Percentiles rank a stretch among this genome's conserved stretches.
These are phyloP conservation scores for Agrochola lota DNA, from an alignment of 2,888 invertebrate genomes.

Conservation along the genomic window DNA sequence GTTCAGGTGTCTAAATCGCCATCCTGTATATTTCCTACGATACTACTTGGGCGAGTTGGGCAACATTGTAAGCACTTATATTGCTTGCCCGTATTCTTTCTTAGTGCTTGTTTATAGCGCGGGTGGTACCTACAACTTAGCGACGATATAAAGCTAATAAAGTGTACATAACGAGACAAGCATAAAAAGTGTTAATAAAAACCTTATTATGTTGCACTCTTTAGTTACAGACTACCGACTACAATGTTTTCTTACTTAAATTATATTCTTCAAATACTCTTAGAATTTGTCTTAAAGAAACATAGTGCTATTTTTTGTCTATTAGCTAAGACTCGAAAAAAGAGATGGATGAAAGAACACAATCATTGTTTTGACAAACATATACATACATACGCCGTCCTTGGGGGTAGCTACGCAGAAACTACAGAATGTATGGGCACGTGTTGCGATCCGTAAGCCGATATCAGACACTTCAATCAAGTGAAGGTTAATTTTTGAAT, in stretches of 20 bases:
- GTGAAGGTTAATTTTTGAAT: too few species aligned
- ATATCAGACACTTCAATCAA: too few species aligned
- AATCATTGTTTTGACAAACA: too few species aligned
- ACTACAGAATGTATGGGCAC: neutral
- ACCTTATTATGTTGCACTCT: slow-evolving; percentile 4
- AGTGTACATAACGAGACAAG: slow-evolving; percentile 33
- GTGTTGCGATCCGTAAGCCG: neutral
- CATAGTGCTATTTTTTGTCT: too few species aligned
- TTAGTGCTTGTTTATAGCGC: slow-evolving; percentile 25
- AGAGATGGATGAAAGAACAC: too few species aligned
- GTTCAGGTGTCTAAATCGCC: too few species aligned
- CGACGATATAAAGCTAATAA: slow-evolving; percentile 30
- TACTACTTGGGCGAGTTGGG: neutral
- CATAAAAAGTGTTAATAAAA: slow-evolving; percentile 43
- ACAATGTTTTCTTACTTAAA: slow-evolving; percentile 14
- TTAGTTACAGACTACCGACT: neutral
- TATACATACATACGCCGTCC: too few species aligned
- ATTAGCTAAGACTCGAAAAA: too few species aligned
- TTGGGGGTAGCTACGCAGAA: neutral
- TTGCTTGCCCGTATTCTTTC: neutral
- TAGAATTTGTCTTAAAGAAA: neutral
- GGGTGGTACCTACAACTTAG: slow-evolving; percentile 18
- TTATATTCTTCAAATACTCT: neutral
- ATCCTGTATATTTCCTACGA: neutral
- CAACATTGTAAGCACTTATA: neutral